Evolutionary conservation across 2,797 vertebrate species (phyloP).

Genomic region (Bovichtus diacanthus): DNA sequence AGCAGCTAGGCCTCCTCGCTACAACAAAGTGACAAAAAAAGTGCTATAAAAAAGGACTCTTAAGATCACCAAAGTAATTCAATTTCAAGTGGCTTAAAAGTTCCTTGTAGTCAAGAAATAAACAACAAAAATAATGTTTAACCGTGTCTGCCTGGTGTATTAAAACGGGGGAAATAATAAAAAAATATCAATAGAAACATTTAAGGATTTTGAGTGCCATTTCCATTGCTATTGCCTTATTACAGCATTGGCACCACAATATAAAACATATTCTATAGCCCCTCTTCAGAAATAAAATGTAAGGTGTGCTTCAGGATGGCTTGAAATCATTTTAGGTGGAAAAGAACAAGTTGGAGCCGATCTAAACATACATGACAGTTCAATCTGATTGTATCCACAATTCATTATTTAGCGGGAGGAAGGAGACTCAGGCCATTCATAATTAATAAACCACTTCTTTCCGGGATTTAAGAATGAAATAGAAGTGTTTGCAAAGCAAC

Average conservation of each 20-base stretch:
- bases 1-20: neutral
- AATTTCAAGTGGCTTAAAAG: neutral
- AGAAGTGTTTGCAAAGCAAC: neutral
- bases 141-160: neutral
- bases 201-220: neutral
- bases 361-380: conserved; percentile 19
- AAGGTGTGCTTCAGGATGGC: neutral
- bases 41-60: neutral
- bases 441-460: conserved; percentile 11
- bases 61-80: neutral
- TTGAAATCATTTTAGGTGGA: neutral
- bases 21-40: neutral
- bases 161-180: neutral
- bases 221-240: neutral
- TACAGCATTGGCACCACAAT: neutral
- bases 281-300: neutral
- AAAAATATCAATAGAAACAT: neutral
- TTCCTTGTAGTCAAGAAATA: neutral
- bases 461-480: neutral
- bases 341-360: conserved; percentile 5
- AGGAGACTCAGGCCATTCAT: conserved; percentile 13
- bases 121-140: neutral
- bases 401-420: conserved; percentile 28
- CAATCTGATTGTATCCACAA: conserved; percentile 30
- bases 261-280: neutral